These are phyloP conservation scores for Coreoperca whiteheadi DNA, from an alignment of 2,113 vertebrate genomes.

Conservation along the genomic window DNA sequence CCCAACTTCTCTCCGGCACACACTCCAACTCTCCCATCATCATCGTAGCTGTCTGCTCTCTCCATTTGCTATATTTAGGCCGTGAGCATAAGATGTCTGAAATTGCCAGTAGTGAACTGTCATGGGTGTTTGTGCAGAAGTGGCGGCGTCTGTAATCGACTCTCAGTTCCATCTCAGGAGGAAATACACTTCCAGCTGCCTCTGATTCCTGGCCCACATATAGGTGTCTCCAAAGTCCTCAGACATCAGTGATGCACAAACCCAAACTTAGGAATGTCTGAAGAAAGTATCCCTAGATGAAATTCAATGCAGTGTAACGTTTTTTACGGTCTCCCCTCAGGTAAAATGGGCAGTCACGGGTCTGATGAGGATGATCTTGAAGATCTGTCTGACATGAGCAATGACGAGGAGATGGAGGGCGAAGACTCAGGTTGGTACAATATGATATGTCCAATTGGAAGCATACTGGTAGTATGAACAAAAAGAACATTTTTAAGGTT, in stretches of 20 bases:
- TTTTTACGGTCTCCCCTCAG: conserved; percentile 52
- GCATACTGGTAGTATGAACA: not conserved
- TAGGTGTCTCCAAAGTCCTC: conserved; percentile 72
- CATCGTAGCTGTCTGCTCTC: conserved; percentile 69
- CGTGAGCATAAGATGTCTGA: conserved; percentile 78
- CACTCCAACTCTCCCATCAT: conserved; percentile 54
- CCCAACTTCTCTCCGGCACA: conserved; percentile 51
- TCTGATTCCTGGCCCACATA: conserved; percentile 81
- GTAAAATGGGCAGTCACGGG: conserved; percentile 55
- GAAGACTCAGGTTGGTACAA: conserved; percentile 75
- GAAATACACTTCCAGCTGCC: conserved; percentile 76
- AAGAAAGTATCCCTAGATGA: conserved; percentile 36
- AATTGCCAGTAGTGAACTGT: conserved; percentile 81
- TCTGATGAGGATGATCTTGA: conserved; percentile 74
- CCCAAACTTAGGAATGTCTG: conserved; percentile 56
- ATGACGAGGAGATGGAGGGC: conserved; percentile 55
- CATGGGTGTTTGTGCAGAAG: conserved; percentile 80
- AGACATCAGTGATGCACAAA: conserved; percentile 58
- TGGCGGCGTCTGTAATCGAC: conserved; percentile 77
- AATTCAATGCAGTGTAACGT: conserved; percentile 35
- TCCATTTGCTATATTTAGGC: conserved; percentile 83
- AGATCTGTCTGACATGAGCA: conserved; percentile 77
- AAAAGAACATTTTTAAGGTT: not conserved
- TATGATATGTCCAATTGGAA: not conserved
- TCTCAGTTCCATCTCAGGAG: conserved; percentile 78